Evolutionary conservation across 2,113 vertebrate species (phyloP).

Genomic region (Chelonoidis abingdonii): DNA sequence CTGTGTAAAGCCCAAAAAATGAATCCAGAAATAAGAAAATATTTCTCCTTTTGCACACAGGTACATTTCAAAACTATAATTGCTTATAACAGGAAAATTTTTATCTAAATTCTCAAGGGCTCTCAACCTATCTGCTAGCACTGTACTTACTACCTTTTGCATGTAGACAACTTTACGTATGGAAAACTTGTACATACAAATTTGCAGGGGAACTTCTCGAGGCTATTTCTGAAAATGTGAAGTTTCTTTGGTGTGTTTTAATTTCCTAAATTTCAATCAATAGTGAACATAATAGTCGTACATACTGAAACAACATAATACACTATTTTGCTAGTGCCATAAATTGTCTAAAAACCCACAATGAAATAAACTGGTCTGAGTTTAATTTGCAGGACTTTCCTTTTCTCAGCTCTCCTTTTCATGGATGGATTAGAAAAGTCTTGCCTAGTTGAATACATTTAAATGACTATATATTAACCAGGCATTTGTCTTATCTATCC

Average conservation of each 20-base stretch:
- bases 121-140: not conserved
- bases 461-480: not conserved
- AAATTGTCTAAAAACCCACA: not conserved
- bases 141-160: not conserved
- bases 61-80: not conserved
- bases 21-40: not conserved
- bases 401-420: not conserved
- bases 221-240: not conserved
- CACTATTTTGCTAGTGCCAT: not conserved
- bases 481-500: not conserved
- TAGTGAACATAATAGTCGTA: not conserved
- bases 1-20: not conserved
- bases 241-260: not conserved
- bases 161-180: not conserved
- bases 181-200: not conserved
- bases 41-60: not conserved
- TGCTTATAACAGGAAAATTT: not conserved
- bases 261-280: no score
- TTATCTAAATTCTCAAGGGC: not conserved
- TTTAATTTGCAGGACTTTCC: not conserved
- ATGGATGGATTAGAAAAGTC: not conserved
- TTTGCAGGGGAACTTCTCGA: not conserved
- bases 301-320: not conserved
- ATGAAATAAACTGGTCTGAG: not conserved
- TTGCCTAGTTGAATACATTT: not conserved